These are phyloP conservation scores for Cyaniris semiargus DNA, from an alignment of 2,888 invertebrate genomes.

Conservation along the genomic window DNA sequence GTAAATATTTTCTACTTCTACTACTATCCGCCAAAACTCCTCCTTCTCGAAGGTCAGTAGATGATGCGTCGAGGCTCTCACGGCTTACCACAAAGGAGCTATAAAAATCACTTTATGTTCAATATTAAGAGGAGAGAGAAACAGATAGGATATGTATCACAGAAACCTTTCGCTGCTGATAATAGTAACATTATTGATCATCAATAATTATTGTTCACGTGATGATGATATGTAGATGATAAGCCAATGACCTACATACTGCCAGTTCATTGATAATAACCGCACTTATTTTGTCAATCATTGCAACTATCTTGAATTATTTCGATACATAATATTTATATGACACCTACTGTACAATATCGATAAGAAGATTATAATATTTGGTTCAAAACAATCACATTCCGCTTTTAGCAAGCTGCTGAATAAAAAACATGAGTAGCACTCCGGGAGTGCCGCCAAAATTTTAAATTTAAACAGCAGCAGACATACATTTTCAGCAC, in stretches of 20 bases:
- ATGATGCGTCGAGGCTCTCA: no score
- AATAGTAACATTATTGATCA: background rate
- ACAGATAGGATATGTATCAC: no score
- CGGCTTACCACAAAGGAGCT: no score
- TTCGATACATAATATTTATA: background rate
- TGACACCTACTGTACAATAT: background rate
- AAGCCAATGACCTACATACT: slow-evolving; percentile 1
- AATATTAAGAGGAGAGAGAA: no score
- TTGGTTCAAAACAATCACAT: background rate
- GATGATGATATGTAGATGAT: background rate
- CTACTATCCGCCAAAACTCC: no score
- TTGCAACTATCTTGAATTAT: background rate
- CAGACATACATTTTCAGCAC: background rate
- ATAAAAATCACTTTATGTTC: no score
- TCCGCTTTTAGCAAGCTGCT: background rate
- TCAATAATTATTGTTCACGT: background rate
- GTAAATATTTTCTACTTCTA: no score
- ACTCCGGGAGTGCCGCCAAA: no score
- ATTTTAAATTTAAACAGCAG: background rate
- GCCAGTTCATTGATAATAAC: background rate
- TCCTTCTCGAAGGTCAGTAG: no score
- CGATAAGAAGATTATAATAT: background rate
- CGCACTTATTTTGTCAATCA: background rate
- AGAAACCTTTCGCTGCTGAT: no score
- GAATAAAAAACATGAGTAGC: background rate